phyloP scores from a whole-genome alignment of 2,797 vertebrate species.

The Sardinella longiceps region DNA sequence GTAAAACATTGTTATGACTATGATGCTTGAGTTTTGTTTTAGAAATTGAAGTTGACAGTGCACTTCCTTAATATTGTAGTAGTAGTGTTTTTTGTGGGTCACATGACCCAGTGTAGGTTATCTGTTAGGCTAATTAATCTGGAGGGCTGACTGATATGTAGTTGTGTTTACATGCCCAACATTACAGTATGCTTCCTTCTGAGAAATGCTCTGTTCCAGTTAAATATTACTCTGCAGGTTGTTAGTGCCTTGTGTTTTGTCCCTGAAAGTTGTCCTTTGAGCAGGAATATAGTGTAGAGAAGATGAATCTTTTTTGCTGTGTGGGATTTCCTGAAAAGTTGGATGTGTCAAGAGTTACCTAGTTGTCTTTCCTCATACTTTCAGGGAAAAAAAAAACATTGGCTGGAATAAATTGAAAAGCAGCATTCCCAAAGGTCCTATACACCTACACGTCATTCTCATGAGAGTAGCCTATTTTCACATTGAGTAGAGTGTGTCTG shows the following conservation, averaged over 20 bases:
- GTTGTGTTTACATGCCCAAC: constrained; percentile 19
- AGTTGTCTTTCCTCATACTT: not conserved
- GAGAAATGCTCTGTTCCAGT: not conserved
- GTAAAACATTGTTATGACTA: not conserved
- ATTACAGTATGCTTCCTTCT: not conserved
- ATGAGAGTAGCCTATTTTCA: too few species aligned
- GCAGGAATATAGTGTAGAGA: not conserved
- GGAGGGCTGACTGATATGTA: not conserved
- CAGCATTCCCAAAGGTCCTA: not conserved
- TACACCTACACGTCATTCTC: not conserved
- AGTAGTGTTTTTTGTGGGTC: not conserved
- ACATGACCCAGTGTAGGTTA: not conserved
- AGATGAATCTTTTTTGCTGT: not conserved
- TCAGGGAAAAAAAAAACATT: not conserved
- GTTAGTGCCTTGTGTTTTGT: not conserved
- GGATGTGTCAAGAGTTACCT: not conserved
- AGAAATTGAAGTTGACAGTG: not conserved
- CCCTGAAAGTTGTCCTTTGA: not conserved
- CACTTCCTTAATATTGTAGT: too few species aligned
- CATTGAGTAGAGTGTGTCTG: not conserved
- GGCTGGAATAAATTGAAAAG: not conserved
- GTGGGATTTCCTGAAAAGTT: not conserved
- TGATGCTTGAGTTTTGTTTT: not conserved
- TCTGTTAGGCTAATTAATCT: not conserved
- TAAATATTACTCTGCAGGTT: not conserved